Conservation (phyloP, 2,113 vertebrate species). For the Octodon degus region DNA sequence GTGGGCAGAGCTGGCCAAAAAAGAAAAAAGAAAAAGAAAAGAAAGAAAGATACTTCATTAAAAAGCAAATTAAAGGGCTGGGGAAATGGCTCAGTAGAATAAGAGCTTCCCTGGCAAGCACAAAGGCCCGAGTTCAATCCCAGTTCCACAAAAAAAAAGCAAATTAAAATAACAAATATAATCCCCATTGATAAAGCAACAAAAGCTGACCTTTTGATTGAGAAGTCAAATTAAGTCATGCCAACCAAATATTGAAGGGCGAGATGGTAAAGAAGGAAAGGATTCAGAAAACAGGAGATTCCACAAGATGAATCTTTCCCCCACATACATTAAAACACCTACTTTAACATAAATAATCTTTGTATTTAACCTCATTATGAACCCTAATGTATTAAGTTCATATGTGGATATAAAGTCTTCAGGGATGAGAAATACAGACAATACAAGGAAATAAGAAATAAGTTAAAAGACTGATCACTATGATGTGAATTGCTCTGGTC, state of each 20-base stretch:
- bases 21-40: too few relatives aligned
- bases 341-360: background rate
- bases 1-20: background rate
- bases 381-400: background rate
- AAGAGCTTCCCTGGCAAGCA: too few relatives aligned
- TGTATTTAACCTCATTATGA: background rate
- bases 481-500: background rate
- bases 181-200: background rate
- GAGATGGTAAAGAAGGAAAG: background rate
- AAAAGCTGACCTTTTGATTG: background rate
- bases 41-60: background rate
- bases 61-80: background rate
- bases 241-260: background rate
- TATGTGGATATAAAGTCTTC: background rate
- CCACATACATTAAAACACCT: background rate
- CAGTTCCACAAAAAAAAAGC: too few relatives aligned
- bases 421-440: background rate
- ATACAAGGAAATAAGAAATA: background rate
- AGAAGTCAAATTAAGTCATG: background rate
- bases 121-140: too few relatives aligned
- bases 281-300: background rate
- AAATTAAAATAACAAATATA: background rate
- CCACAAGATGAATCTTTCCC: background rate
- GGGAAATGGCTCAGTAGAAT: too few relatives aligned
- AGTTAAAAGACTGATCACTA: background rate